These are phyloP conservation scores for Nansenia antarctica DNA, from an alignment of 2,113 vertebrate species.

Conservation along the genomic window DNA sequence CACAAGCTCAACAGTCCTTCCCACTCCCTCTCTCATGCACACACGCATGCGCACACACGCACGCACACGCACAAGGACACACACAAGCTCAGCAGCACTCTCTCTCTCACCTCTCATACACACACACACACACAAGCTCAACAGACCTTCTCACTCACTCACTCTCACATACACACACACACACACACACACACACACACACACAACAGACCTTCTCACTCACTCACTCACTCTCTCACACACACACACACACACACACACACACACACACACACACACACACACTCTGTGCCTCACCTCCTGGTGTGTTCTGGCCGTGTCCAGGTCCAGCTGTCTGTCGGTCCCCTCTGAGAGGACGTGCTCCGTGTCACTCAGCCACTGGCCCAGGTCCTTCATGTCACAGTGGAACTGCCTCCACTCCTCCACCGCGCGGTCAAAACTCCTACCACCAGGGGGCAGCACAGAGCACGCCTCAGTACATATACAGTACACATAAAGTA, in stretches of 20 bases:
- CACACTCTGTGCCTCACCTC: constrained; percentile 73
- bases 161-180: not conserved
- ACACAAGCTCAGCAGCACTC: not conserved
- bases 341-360: constrained; percentile 71
- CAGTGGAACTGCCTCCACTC: constrained; percentile 91
- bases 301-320: constrained; percentile 77
- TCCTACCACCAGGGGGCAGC: constrained; percentile 63
- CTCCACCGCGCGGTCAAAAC: constrained; percentile 83
- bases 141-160: not conserved
- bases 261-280: not conserved
- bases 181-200: not conserved
- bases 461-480: too few relatives aligned
- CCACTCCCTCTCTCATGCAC: too few relatives aligned
- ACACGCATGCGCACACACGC: too few relatives aligned
- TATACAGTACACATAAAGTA: too few relatives aligned
- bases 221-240: not conserved
- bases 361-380: constrained; percentile 87
- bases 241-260: not conserved
- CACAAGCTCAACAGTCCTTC: not conserved
- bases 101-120: not conserved
- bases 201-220: not conserved
- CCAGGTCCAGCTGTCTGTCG: constrained; percentile 78
- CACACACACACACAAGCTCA: not conserved
- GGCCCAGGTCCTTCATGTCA: constrained; percentile 85
- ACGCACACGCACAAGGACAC: not conserved